Evolutionary conservation across 2,888 invertebrate species (phyloP).

Genomic region (Ashinkailepas kermadecensis): DNA sequence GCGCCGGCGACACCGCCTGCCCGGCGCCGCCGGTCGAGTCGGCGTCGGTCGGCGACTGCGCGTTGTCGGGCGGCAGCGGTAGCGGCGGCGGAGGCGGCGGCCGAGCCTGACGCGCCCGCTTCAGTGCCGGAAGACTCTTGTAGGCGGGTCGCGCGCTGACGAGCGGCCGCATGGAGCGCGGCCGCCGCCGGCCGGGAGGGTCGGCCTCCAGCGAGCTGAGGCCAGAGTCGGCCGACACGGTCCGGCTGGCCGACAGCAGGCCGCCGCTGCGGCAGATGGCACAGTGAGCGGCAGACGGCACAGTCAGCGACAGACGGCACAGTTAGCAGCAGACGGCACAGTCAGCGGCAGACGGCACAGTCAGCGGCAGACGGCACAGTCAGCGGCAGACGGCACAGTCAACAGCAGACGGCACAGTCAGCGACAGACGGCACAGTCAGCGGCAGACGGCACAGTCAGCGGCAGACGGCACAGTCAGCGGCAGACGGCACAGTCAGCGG

Average conservation of each 20-base stretch:
- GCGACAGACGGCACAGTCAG: too few relatives aligned
- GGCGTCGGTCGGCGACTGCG: not conserved
- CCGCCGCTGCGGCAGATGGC: not conserved
- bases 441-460: too few relatives aligned
- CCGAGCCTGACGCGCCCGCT: not conserved
- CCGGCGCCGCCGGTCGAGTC: not conserved
- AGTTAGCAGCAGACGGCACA: too few relatives aligned
- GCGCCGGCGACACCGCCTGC: not conserved
- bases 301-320: too few relatives aligned
- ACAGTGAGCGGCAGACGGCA: too few relatives aligned
- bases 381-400: too few relatives aligned
- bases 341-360: too few relatives aligned
- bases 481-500: too few relatives aligned
- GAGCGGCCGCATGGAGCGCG: not conserved
- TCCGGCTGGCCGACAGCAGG: not conserved
- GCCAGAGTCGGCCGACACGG: conserved; percentile 7
- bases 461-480: too few relatives aligned
- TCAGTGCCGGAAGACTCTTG: conserved; percentile 4
- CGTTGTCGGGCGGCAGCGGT: not conserved
- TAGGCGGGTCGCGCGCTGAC: not conserved
- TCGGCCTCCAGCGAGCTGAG: conserved; percentile 10
- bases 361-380: too few relatives aligned
- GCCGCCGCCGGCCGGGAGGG: not conserved
- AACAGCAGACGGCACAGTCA: too few relatives aligned
- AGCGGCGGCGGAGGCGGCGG: not conserved